Base-by-base conservation (phyloP, 1,140 invertebrate species). In the Brachionus angularis region DNA sequence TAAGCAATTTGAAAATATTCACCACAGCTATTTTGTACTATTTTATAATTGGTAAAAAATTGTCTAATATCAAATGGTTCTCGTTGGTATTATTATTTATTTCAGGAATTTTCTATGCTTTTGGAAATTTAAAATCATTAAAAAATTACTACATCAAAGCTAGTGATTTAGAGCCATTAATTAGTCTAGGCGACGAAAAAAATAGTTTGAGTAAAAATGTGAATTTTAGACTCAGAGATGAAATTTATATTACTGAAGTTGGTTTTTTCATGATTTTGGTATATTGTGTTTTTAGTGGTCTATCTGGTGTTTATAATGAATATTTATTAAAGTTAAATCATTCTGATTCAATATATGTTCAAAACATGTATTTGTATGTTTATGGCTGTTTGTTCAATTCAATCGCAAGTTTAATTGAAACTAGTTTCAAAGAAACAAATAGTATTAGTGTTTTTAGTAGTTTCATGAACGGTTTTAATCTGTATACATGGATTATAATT, bases 1-100 rank as follows among this genome's bases (percentile, higher is more conserved):
- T 80, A 44, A 75, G 76, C 23, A 81, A 81, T 73, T 52, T 81
- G 42, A 81, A 81, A 73, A 80, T 81, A 53, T 74, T 77, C 1
- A 75, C 75, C 10, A 81, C 80, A 50, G 79, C 79, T 36, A 33
- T 80, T 5, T 64, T 80, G 4, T 81, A 80, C 62, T 76, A 75
- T 74, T 18, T 80, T 8, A 77, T 81, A 8, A 77, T 81, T 1
- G 78, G 77, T 73, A 79, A 76, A 78, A 80, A 71, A 71, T 36
- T 71, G 18, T n/a, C 50, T 12, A 61, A 47, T 47, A 46, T 18
- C 12, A 27, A 55, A 71, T 55, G 50, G 70, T 55, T 61, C 46
- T 42, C 70, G 21, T 47, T 71, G 7, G 18, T 23, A 18, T 31
- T 71, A 18, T 31, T 71, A 23, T 71, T 71, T 46, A 14, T 58